Evolutionary conservation across 2,797 vertebrate species (phyloP), one percentile per base, ranked within the genome.

Genomic region (Thaleichthys pacificus): DNA sequence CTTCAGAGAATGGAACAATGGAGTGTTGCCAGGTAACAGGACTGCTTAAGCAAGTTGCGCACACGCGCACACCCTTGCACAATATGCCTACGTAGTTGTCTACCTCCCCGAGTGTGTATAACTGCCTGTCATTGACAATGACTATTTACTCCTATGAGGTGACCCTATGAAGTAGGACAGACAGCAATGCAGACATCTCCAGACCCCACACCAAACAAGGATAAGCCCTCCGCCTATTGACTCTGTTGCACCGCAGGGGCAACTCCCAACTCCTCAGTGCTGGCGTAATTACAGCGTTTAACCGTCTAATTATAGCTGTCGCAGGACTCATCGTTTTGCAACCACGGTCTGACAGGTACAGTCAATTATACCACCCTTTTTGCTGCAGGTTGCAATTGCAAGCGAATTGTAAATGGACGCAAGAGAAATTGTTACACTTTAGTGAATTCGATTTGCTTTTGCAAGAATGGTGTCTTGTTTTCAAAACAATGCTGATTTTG

Each of bases 271-370:
- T 90, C 57, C 69, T 88, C 86, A 86, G 88, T 89, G 76, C 58
- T 87, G 84, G 86, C 80, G 83, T 91, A 91, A 93, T 93, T 89
- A 89, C 85, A 87, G 87, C 87, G 86, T 89, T 91, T 87, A 89
- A 76, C 84, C 72, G 76, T 80, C 84, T 90, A 90, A 92, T 91
- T 90, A 88, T 80, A 86, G 79, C 63, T 47, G 77, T 72, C 60
- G 56, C 26, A 24, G 71, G 78, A 82, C 77, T 80, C 87, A 84
- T 87, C 85, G 86, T 89, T 87, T 80, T 82, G 86, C 78, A 89
- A 84, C 77, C 82, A 81, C 81, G 83, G 82, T 83, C 84, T 83
- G 87, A 89, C 88, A 89, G 79, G 80, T 82, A 47, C 11, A 77
- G 85, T 81, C 77, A 83, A 83, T 84, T 84, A 80, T 73, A 73